phyloP scores from a whole-genome alignment of 92 coral and sea anemone genomes.

The Siderastrea radians region DNA sequence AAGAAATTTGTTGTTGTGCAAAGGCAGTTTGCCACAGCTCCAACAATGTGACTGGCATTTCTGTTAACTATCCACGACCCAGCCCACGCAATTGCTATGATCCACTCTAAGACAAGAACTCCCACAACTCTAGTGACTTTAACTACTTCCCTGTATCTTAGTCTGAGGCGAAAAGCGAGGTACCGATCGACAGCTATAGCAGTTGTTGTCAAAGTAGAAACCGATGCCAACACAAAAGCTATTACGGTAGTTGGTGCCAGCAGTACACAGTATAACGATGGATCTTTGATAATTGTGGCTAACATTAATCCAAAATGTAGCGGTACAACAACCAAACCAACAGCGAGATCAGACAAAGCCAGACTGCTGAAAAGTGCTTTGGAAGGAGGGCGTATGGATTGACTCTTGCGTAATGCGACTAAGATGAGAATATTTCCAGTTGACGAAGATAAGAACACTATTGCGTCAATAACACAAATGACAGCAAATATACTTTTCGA shows the following conservation, averaged over 20 bases:
- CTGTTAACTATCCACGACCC: neutral
- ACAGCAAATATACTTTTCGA: slow-evolving; percentile 18
- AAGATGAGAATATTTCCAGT: slow-evolving; percentile 27
- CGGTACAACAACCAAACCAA: slow-evolving; percentile 14
- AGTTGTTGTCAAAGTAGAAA: slow-evolving; percentile 8
- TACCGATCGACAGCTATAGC: slow-evolving; percentile 25
- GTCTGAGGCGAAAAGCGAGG: slow-evolving; percentile 21
- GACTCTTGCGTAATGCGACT: neutral
- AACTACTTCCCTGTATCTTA: neutral
- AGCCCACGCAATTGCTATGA: slow-evolving; percentile 4
- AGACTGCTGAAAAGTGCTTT: slow-evolving; percentile 29
- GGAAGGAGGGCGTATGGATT: slow-evolving; percentile 20
- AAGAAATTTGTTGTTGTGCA: slow-evolving; percentile 4
- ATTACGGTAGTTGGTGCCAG: slow-evolving; percentile 1
- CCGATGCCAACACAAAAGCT: slow-evolving; percentile 2
- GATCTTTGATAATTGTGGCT: neutral
- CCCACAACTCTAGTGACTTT: neutral
- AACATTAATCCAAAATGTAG: slow-evolving; percentile 12
- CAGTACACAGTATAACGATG: neutral
- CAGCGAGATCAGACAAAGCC: slow-evolving; percentile 20
- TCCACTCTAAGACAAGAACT: neutral
- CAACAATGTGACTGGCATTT: neutral
- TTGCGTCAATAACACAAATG: neutral
- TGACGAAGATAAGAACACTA: slow-evolving; percentile 12
- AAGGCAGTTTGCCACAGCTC: slow-evolving; percentile 9